Conservation (phyloP, 2,113 vertebrate genomes). For the Clarias gariepinus region DNA sequence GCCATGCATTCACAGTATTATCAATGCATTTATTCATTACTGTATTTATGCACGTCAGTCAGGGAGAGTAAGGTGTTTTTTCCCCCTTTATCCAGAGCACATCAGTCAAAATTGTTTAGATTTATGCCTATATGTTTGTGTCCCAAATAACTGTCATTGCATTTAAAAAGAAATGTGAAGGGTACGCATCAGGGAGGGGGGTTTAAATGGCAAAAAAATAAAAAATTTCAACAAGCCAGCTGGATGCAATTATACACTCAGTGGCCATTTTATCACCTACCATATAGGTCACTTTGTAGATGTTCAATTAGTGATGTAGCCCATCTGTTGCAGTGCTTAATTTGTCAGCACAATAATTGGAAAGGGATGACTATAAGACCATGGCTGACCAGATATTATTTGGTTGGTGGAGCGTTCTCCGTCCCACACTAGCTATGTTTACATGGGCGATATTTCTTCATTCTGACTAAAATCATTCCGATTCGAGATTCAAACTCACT, state of each 20-base stretch:
- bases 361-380: not conserved
- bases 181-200: constrained; percentile 11
- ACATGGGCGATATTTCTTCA: no score
- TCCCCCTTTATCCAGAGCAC: constrained; percentile 22
- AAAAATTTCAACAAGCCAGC: constrained; percentile 37
- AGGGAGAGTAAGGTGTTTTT: constrained; percentile 17
- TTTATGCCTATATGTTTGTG: constrained; percentile 45
- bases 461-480: no score
- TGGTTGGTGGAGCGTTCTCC: not conserved
- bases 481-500: no score
- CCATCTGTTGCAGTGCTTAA: constrained; percentile 25
- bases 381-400: not conserved
- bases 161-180: constrained; percentile 37
- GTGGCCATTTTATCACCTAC: constrained; percentile 29
- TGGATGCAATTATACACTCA: constrained; percentile 30
- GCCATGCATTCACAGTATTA: constrained; percentile 52
- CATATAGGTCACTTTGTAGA: constrained; percentile 32
- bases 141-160: constrained; percentile 10
- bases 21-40: constrained; percentile 62
- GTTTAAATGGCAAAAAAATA: constrained; percentile 30
- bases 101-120: constrained; percentile 50
- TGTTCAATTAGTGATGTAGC: constrained; percentile 28
- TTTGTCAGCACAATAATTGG: constrained; percentile 12
- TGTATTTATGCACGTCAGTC: constrained; percentile 57
- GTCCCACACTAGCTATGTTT: no score